Evolutionary conservation across 2,888 invertebrate species (phyloP).

Genomic region (Thumatha senex): DNA sequence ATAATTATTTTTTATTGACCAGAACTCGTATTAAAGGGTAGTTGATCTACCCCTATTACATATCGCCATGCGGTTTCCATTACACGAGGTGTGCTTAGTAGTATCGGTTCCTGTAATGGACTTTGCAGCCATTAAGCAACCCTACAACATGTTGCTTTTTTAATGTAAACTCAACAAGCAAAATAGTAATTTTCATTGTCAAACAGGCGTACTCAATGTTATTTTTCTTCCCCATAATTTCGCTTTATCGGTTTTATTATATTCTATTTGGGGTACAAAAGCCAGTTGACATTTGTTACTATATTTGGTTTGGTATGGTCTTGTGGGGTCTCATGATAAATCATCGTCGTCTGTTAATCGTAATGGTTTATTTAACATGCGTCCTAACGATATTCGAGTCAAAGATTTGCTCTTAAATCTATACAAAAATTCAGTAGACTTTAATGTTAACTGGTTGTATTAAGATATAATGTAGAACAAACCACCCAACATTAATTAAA

Average conservation of each 20-base stretch:
- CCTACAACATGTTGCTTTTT: constrained; percentile 65
- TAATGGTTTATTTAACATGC: constrained; percentile 15
- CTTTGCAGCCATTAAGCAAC: constrained; percentile 68
- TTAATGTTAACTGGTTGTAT: too few species aligned
- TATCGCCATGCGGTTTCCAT: constrained; percentile 69
- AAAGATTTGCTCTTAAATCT: background rate
- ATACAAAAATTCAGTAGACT: too few species aligned
- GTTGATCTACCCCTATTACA: constrained; percentile 55
- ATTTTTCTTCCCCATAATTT: constrained; percentile 58
- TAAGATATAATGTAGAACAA: too few species aligned
- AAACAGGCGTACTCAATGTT: constrained; percentile 60
- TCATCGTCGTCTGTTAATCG: constrained; percentile 16
- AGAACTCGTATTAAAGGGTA: constrained; percentile 45
- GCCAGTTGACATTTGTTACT: constrained; percentile 43
- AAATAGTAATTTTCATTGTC: constrained; percentile 68
- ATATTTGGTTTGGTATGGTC: constrained; percentile 29
- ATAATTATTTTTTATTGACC: constrained; percentile 32
- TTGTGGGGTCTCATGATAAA: constrained; percentile 28
- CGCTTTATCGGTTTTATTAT: constrained; percentile 69
- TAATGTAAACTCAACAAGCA: constrained; percentile 69
- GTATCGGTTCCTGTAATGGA: constrained; percentile 68
- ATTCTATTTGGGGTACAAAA: constrained; percentile 52
- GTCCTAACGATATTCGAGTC: constrained; percentile 12
- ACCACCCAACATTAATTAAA: too few species aligned
- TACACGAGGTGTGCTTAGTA: constrained; percentile 70